These are phyloP conservation scores for Carpatolechia fugitivella DNA, from an alignment of 2,888 invertebrate species.

Conservation along the genomic window DNA sequence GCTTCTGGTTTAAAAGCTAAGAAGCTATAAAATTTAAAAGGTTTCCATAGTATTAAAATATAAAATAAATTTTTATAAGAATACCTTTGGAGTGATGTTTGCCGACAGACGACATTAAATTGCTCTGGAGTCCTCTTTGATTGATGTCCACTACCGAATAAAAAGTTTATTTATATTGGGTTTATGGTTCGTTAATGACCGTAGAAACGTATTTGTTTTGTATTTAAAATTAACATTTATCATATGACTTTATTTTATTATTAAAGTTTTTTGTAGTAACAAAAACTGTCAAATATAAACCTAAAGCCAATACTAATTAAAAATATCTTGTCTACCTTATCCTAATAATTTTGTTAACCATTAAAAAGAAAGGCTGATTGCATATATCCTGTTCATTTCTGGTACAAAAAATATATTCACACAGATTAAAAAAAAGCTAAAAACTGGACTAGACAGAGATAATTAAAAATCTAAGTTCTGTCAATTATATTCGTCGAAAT, in stretches of 20 bases:
- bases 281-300: too few relatives aligned
- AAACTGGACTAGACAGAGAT: not conserved
- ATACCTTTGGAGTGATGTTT: constrained; percentile 6
- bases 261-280: too few relatives aligned
- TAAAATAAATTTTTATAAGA: constrained; percentile 17
- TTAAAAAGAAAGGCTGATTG: too few relatives aligned
- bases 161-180: not conserved
- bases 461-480: not conserved
- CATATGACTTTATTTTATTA: too few relatives aligned
- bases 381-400: too few relatives aligned
- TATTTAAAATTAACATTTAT: too few relatives aligned
- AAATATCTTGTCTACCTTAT: too few relatives aligned
- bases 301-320: too few relatives aligned
- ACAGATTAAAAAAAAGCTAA: not conserved
- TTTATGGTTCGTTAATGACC: too few relatives aligned
- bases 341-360: too few relatives aligned
- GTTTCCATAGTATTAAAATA: constrained; percentile 26
- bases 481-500: not conserved
- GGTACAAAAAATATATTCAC: too few relatives aligned
- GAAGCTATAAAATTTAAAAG: constrained; percentile 28
- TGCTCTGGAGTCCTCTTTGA: not conserved
- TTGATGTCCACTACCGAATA: not conserved
- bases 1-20: constrained; percentile 30
- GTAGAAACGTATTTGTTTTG: too few relatives aligned
- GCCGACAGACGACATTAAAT: constrained; percentile 1